phyloP scores from a whole-genome alignment of 2,888 invertebrate genomes.

The Tortricodes alternella region DNA sequence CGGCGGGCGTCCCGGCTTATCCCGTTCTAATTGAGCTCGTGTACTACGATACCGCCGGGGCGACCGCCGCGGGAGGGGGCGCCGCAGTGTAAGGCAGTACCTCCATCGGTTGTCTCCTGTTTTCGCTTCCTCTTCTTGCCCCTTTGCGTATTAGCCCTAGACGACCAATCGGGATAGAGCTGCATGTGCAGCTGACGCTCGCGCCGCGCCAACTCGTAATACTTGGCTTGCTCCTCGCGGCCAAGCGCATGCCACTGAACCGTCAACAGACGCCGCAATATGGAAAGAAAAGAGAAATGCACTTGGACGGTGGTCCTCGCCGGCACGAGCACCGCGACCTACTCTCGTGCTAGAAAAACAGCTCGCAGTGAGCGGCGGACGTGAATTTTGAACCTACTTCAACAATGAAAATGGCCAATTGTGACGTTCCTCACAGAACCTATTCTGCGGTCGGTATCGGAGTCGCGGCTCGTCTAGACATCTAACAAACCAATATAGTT shows the following conservation, averaged over 20 bases:
- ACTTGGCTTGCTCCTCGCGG: conserved; percentile 99
- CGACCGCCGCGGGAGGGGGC: conserved; percentile 51
- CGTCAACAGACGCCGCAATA: conserved; percentile 73
- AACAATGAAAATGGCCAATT: conserved; percentile 80
- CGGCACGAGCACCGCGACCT: conserved; percentile 69
- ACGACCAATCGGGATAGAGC: conserved; percentile 99
- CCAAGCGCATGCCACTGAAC: conserved; percentile 99
- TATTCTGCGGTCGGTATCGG: conserved; percentile 78
- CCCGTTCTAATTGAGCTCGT: conserved; percentile 77
- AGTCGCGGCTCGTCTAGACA: conserved; percentile 77
- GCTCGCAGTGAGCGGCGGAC: conserved; percentile 80
- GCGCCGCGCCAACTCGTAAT: conserved; percentile 99
- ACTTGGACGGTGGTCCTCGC: conserved; percentile 69
- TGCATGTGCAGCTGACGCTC: conserved; percentile 99
- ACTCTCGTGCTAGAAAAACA: conserved; percentile 87
- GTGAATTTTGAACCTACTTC: conserved; percentile 73
- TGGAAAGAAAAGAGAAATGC: conserved; percentile 83
- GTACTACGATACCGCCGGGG: conserved; percentile 54
- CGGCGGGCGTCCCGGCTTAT: conserved; percentile 67
- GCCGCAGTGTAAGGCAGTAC: conserved; percentile 86
- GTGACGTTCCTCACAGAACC: conserved; percentile 81
- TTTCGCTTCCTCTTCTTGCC: conserved; percentile 99
- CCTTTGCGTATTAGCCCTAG: conserved; percentile 99
- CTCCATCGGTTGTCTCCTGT: conserved; percentile 98
- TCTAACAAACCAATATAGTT: conserved; percentile 82